Conservation (phyloP, 2,888 invertebrate species). For the Euplexia lucipara region DNA sequence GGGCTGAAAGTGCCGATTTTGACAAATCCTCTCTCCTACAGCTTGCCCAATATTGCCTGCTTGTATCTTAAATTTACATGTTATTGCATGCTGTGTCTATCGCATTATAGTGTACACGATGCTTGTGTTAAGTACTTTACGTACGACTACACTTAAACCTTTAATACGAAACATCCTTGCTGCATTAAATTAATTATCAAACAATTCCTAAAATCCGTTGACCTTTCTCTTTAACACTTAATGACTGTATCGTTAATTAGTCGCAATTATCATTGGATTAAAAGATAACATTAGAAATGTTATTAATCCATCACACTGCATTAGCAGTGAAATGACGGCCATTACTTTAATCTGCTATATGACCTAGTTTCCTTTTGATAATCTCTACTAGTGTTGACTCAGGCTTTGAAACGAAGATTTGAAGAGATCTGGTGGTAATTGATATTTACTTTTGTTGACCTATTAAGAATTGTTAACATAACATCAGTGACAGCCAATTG, state of each 20-base stretch:
- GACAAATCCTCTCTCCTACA: too few species aligned
- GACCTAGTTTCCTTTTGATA: slow-evolving; percentile 26
- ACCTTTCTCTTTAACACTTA: neutral
- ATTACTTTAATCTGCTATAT: slow-evolving; percentile 31
- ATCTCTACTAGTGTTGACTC: slow-evolving; percentile 18
- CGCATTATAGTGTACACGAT: too few species aligned
- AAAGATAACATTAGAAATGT: slow-evolving; percentile 18
- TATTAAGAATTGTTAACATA: too few species aligned
- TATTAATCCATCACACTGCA: slow-evolving; percentile 28
- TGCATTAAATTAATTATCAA: too few species aligned
- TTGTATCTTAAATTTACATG: too few species aligned
- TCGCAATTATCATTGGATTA: slow-evolving; percentile 26
- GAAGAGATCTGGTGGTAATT: slow-evolving; percentile 22
- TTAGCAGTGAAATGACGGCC: slow-evolving; percentile 8
- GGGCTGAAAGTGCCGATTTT: too few species aligned
- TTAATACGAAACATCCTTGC: too few species aligned
- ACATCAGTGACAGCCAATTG: too few species aligned
- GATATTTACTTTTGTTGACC: slow-evolving; percentile 28
- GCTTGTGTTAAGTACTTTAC: too few species aligned
- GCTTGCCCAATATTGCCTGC: too few species aligned
- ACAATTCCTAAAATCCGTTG: neutral
- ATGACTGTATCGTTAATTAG: slow-evolving; percentile 13
- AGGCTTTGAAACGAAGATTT: slow-evolving; percentile 17
- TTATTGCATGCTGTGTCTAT: too few species aligned
- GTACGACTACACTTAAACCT: too few species aligned